These are phyloP conservation scores for Phalloptychus januarius DNA, from an alignment of 2,797 vertebrate species.

Conservation along the genomic window DNA sequence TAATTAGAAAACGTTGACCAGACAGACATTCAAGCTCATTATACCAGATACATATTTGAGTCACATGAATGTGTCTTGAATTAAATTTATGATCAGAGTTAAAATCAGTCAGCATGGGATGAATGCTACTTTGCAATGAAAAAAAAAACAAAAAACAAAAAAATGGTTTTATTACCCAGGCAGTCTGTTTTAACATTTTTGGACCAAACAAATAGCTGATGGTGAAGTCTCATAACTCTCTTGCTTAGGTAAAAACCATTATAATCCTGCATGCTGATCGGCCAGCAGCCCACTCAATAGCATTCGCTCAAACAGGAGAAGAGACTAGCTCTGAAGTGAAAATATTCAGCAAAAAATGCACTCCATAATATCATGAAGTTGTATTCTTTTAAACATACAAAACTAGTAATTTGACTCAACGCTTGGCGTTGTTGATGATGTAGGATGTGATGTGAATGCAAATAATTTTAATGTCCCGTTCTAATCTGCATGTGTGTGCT, in stretches of 20 bases:
- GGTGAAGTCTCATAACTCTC: background rate
- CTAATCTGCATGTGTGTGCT: background rate
- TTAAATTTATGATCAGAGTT: background rate
- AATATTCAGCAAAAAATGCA: background rate
- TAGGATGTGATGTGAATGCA: background rate
- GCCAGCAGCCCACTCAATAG: background rate
- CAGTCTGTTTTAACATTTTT: background rate
- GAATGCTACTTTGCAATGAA: background rate
- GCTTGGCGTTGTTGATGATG: background rate
- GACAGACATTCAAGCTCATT: background rate
- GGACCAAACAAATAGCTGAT: background rate
- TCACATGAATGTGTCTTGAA: background rate
- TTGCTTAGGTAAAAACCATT: background rate
- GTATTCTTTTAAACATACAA: background rate
- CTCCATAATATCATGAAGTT: background rate
- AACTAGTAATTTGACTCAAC: background rate
- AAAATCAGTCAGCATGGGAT: background rate
- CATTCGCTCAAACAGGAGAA: background rate
- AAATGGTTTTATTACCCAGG: background rate
- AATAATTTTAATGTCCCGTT: background rate
- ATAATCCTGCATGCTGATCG: background rate
- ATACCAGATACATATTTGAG: background rate
- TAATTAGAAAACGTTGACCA: background rate
- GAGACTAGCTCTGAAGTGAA: background rate
- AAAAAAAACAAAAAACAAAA: background rate